Conservation (phyloP, 1,140 invertebrate species). For the Microplitis demolitor region DNA sequence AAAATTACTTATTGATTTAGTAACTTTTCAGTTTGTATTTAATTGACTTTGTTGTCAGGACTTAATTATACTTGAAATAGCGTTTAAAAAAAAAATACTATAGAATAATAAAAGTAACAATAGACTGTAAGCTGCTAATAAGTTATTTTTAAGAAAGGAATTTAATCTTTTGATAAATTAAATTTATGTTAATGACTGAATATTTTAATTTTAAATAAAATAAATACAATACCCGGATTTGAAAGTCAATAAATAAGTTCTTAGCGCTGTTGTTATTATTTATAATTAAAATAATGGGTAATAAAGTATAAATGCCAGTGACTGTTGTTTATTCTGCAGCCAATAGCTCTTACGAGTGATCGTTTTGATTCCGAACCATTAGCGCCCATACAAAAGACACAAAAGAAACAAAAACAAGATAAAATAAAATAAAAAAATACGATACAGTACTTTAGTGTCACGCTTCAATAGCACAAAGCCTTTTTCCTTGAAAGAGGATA, state of each 20-base stretch:
- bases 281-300: background rate
- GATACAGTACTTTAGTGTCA: conserved; percentile 8
- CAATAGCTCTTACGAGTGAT: background rate
- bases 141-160: background rate
- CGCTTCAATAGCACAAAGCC: background rate
- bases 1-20: background rate
- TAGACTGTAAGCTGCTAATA: background rate
- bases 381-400: background rate
- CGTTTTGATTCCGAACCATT: background rate
- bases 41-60: background rate
- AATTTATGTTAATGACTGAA: no score
- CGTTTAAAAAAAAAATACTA: no score
- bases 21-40: background rate
- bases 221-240: no score
- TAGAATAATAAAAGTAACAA: no score
- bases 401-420: background rate
- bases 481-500: background rate
- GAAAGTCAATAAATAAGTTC: no score
- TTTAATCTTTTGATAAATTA: no score
- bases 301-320: background rate
- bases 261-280: no score
- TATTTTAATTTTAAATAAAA: no score
- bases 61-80: no score
- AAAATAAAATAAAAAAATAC: background rate
- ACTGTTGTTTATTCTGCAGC: background rate